Evolutionary conservation across 2,797 vertebrate genomes (phyloP).

Genomic region (Squalus acanthias): DNA sequence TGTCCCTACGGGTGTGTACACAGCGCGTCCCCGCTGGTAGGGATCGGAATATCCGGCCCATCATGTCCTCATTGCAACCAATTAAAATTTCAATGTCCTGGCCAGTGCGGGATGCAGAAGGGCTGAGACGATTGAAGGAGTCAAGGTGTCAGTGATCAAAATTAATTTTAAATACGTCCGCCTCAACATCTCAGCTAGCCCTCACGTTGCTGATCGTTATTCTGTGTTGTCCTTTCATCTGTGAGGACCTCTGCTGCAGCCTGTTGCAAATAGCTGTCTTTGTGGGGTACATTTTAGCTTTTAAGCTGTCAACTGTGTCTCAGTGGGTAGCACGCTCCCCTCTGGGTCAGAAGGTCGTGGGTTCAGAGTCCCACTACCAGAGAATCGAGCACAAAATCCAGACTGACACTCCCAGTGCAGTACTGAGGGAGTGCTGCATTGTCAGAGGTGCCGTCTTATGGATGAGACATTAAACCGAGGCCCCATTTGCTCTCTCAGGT

Average conservation of each 20-base stretch:
- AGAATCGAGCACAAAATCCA: too few species aligned
- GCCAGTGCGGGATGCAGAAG: neutral
- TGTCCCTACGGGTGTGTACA: too few species aligned
- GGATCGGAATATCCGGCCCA: too few species aligned
- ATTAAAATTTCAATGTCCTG: too few species aligned
- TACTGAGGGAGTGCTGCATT: too few species aligned
- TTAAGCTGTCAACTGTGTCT: neutral
- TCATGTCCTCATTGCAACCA: too few species aligned
- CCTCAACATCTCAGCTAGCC: neutral
- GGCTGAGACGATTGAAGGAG: neutral
- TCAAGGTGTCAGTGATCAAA: neutral
- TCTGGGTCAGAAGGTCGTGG: neutral
- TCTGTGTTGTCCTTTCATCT: neutral
- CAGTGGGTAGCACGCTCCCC: neutral
- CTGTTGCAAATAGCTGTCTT: neutral
- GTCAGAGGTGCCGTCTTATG: too few species aligned
- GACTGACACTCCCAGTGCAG: too few species aligned
- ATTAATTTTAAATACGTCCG: neutral
- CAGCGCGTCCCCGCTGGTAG: too few species aligned
- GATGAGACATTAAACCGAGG: too few species aligned
- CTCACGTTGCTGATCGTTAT: neutral
- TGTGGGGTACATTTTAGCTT: neutral
- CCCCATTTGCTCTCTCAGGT: too few species aligned
- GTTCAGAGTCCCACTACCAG: neutral
- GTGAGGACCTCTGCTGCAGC: neutral